Evolutionary conservation across 2,113 vertebrate species (phyloP).

Genomic region (Mobula hypostoma): DNA sequence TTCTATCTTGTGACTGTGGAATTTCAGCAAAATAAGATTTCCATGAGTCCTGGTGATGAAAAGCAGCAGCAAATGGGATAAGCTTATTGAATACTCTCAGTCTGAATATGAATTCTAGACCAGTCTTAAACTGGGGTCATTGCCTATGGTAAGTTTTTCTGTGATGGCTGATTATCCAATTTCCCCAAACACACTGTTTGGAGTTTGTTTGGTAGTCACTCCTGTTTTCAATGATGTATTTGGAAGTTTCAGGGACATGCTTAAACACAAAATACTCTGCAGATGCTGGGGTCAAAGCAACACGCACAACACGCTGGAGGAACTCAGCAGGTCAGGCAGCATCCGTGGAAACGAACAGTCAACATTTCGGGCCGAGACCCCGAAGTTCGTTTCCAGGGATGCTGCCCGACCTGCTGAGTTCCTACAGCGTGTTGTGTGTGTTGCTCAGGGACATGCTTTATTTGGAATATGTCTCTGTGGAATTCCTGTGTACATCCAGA

Average conservation of each 20-base stretch:
- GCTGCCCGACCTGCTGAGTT: no score
- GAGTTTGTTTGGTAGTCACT: no score
- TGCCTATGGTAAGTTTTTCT: not conserved
- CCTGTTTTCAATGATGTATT: not conserved
- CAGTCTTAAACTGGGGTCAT: not conserved
- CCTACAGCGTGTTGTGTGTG: no score
- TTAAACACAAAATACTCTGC: no score
- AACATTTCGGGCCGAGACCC: no score
- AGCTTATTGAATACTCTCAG: not conserved
- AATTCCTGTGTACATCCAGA: not conserved
- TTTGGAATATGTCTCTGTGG: not conserved
- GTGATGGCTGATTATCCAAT: not conserved
- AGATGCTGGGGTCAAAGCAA: no score
- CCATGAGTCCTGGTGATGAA: not conserved
- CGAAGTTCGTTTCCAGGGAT: no score
- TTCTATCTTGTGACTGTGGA: not conserved
- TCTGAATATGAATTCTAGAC: not conserved
- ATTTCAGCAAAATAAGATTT: not conserved
- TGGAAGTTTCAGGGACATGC: not conserved
- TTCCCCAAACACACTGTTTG: not conserved
- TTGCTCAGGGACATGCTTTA: not conserved
- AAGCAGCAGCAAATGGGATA: not conserved
- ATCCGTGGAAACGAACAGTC: no score
- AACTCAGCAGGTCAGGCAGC: no score
- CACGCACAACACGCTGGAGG: no score